These are phyloP conservation scores for Vultur gryphus DNA, from an alignment of 2,797 vertebrate species.

Conservation along the genomic window DNA sequence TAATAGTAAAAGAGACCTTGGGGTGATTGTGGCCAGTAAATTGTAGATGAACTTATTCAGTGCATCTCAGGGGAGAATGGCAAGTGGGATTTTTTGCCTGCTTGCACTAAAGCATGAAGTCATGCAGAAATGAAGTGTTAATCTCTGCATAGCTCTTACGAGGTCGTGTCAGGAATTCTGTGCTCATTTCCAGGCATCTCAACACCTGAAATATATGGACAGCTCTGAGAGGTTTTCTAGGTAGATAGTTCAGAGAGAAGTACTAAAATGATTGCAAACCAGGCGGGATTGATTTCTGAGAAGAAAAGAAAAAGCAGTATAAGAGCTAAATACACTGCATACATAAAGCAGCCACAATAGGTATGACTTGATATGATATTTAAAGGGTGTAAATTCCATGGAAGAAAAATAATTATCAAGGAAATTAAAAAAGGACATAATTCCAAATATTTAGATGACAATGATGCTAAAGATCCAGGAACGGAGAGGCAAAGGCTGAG, in stretches of 20 bases:
- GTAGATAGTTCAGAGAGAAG: not conserved
- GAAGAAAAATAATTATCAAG: not conserved
- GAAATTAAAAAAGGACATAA: not conserved
- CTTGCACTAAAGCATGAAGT: not conserved
- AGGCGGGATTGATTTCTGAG: not conserved
- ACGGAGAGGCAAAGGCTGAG: not conserved
- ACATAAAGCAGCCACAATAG: not conserved
- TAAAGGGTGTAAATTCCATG: not conserved
- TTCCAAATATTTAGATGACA: not conserved
- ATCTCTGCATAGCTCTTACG: not conserved
- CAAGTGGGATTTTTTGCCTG: not conserved
- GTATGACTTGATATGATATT: not conserved
- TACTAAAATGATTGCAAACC: not conserved
- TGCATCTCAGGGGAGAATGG: not conserved
- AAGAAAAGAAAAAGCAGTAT: not conserved
- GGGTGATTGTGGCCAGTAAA: not conserved
- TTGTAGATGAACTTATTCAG: not conserved
- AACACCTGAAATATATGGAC: not conserved
- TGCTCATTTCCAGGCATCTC: not conserved
- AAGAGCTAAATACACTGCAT: not conserved
- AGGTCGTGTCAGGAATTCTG: not conserved
- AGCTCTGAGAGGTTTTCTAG: not conserved
- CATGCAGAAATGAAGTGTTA: conserved; percentile 1
- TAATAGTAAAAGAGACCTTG: not conserved
- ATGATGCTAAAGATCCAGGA: not conserved